These are phyloP conservation scores for Hypotaenidia okinawae DNA, from an alignment of 2,797 vertebrate species.

Conservation along the genomic window DNA sequence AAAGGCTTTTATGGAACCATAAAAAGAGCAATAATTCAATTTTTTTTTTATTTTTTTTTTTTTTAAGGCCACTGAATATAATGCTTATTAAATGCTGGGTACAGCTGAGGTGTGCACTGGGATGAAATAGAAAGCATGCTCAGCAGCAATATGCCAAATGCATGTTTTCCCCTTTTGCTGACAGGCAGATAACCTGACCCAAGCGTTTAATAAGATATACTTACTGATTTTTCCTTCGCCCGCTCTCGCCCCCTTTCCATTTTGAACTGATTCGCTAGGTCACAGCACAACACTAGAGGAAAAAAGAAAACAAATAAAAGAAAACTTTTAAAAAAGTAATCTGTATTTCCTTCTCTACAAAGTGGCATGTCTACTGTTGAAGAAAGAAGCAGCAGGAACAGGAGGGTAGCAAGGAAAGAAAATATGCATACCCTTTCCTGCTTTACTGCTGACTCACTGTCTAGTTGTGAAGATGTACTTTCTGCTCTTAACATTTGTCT, in stretches of 20 bases:
- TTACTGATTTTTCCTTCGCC: conserved; percentile 62
- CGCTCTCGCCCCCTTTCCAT: neutral
- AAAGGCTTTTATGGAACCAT: conserved; percentile 76
- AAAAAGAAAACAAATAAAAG: neutral
- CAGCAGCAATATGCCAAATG: conserved; percentile 70
- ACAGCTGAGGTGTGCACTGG: conserved; percentile 32
- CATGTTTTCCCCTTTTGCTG: conserved; percentile 57
- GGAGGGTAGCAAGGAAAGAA: neutral
- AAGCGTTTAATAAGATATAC: conserved; percentile 81
- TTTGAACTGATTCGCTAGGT: conserved; percentile 48
- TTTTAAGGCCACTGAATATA: conserved; percentile 68
- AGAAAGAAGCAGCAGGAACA: neutral
- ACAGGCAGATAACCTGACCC: conserved; percentile 71
- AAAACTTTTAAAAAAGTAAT: neutral
- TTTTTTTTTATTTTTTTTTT: conserved; percentile 67
- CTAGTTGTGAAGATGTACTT: neutral
- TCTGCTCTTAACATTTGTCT: neutral
- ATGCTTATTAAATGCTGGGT: conserved; percentile 69
- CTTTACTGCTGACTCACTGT: neutral
- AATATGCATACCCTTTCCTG: neutral
- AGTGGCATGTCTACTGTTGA: neutral
- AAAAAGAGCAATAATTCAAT: conserved; percentile 77
- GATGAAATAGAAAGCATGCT: conserved; percentile 62
- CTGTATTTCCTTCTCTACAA: neutral
- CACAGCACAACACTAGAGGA: conserved; percentile 69